Conservation (phyloP, 2,797 vertebrate genomes). For the Manis javanica region DNA sequence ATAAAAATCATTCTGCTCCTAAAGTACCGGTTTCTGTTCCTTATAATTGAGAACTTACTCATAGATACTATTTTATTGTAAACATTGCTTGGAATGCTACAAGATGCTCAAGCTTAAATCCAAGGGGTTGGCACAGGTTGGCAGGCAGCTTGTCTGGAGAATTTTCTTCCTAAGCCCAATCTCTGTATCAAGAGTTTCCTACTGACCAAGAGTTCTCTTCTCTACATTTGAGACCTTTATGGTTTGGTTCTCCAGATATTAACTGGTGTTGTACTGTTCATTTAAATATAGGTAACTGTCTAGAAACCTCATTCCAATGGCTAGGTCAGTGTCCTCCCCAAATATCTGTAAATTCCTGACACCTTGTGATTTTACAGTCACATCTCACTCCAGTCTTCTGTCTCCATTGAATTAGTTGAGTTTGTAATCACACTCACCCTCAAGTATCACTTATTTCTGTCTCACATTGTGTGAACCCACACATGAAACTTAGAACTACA, state of each 20-base stretch:
- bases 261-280: neutral
- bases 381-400: neutral
- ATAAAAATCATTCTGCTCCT: neutral
- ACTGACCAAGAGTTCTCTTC: neutral
- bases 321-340: neutral
- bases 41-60: neutral
- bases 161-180: neutral
- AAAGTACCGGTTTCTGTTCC: neutral
- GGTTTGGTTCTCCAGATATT: neutral
- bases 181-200: neutral
- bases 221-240: neutral
- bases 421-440: neutral
- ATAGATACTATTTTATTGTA: neutral
- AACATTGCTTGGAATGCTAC: neutral
- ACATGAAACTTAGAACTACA: neutral
- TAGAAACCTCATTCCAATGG: neutral
- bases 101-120: neutral
- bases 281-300: neutral
- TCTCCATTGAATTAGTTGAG: neutral
- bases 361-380: neutral
- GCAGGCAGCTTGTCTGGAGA: neutral
- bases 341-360: neutral
- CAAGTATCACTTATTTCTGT: neutral
- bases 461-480: neutral
- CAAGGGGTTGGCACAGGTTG: neutral